phyloP scores from a whole-genome alignment of 1,140 invertebrate species.

The Drosophila hydei region DNA sequence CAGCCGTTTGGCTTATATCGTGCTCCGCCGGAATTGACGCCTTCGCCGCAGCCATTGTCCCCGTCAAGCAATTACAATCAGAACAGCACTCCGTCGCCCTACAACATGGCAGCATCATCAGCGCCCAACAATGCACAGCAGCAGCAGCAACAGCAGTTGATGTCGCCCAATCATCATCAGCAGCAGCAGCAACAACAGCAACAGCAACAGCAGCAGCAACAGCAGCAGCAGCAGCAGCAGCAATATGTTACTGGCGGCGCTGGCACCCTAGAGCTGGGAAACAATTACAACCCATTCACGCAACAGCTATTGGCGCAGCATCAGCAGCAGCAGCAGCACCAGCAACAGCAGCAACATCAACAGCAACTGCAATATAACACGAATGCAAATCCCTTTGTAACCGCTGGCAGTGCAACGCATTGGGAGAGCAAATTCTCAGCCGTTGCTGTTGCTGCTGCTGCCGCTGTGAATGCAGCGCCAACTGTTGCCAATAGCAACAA shows the following conservation, averaged over 20 bases:
- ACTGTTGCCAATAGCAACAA: conserved; percentile 48
- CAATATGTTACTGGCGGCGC: conserved; percentile 49
- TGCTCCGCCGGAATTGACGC: conserved; percentile 73
- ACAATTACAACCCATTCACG: conserved; percentile 61
- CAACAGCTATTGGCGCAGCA: conserved; percentile 61
- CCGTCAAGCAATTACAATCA: conserved; percentile 78
- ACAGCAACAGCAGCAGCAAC: conserved; percentile 59
- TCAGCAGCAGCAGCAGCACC: conserved; percentile 53
- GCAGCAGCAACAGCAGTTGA: conserved; percentile 49
- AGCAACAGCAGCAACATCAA: conserved; percentile 52
- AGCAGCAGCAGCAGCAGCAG: conserved; percentile 58
- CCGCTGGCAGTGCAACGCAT: conserved; percentile 44
- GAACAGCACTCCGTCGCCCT: conserved; percentile 76
- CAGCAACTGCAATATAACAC: conserved; percentile 61
- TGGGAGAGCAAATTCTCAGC: conserved; percentile 76
- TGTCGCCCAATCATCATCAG: conserved; percentile 57
- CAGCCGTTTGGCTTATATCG: conserved; percentile 75
- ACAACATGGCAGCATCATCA: conserved; percentile 62
- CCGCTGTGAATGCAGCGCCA: conserved; percentile 38
- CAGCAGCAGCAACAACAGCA: conserved; percentile 54
- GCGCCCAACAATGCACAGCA: conserved; percentile 60
- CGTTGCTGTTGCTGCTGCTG: conserved; percentile 49
- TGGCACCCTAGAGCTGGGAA: conserved; percentile 47
- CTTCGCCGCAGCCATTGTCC: conserved; percentile 78
- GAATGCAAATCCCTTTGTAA: conserved; percentile 64